phyloP scores from a whole-genome alignment of 92 coral and sea anemone genomes.

The Hydrozoanthus gracilis region DNA sequence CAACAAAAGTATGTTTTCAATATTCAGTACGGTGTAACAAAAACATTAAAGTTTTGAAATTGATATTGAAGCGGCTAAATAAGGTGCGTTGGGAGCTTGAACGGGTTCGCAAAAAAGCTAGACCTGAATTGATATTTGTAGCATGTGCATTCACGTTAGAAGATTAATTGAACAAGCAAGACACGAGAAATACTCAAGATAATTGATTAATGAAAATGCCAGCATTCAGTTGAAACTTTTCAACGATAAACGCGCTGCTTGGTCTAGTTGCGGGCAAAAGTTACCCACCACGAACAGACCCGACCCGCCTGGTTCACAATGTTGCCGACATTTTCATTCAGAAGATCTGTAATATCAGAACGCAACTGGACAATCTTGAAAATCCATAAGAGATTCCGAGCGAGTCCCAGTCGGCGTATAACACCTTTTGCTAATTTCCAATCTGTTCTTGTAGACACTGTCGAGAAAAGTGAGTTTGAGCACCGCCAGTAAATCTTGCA shows the following conservation, averaged over 20 bases:
- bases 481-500: background rate
- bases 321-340: background rate
- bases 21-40: slow-evolving; percentile 48
- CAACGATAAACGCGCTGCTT: background rate
- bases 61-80: too few relatives aligned
- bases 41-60: background rate
- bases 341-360: background rate
- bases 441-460: too few relatives aligned
- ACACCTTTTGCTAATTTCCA: too few relatives aligned
- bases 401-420: too few relatives aligned
- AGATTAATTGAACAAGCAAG: background rate
- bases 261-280: background rate
- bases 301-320: background rate
- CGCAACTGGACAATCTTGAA: too few relatives aligned
- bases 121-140: background rate
- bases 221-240: slow-evolving; percentile 4
- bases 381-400: too few relatives aligned
- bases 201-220: background rate
- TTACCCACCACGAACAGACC: too few relatives aligned
- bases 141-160: background rate
- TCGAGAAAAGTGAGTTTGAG: background rate
- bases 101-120: too few relatives aligned
- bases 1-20: too few relatives aligned
- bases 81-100: background rate
- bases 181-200: background rate